Evolutionary conservation across 2,888 invertebrate species (phyloP), one percentile per base, ranked within the genome.

Genomic region (Pycnomerus fuliginosus): DNA sequence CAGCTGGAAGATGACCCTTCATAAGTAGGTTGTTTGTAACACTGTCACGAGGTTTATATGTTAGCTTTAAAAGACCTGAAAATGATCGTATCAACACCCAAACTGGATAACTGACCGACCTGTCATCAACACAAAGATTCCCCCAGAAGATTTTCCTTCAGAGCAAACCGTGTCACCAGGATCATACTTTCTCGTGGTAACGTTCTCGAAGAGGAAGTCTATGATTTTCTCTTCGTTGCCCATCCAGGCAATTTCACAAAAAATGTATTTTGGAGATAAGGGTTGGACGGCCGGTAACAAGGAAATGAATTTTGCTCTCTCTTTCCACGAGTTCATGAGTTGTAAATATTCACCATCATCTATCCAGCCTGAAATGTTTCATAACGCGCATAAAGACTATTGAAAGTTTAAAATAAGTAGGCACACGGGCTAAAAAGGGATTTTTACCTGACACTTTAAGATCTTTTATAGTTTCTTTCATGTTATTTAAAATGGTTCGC

Each of bases 401-500:
- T 3, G 24, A 11, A 24, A n/a, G 11, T 5, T 20, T 20, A 5
- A 4, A 20, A 20, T 7, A 20, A 20, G 7, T 20, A 20, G 5
- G 20, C 20, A 20, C 4, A 4, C 27, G 5, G 5, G 4, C 10
- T 7, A 27, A 10, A n/a, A n/a, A n/a, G n/a, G n/a, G n/a, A n/a
- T n/a, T 5, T 11, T 11, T 44, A 74, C 77, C 78, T 71, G 80
- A 20, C 20, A 20, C 76, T 46, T 79, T 77, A 12, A 83, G 63
- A 34, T 72, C 70, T 49, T 75, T 72, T 56, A 80, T 71, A n/a
- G 78, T 74, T 25, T 80, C 79, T 11, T 76, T 51, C 53, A 81
- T 68, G 69, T 77, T 77, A 51, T 81, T 81, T 1, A 83, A 70
- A 0, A 81, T 79, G 10, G 78, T 75, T 0, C 81, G 74, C 28